Base-by-base conservation (phyloP, 2,797 vertebrate genomes). In the Philypnodon macrostomus region DNA sequence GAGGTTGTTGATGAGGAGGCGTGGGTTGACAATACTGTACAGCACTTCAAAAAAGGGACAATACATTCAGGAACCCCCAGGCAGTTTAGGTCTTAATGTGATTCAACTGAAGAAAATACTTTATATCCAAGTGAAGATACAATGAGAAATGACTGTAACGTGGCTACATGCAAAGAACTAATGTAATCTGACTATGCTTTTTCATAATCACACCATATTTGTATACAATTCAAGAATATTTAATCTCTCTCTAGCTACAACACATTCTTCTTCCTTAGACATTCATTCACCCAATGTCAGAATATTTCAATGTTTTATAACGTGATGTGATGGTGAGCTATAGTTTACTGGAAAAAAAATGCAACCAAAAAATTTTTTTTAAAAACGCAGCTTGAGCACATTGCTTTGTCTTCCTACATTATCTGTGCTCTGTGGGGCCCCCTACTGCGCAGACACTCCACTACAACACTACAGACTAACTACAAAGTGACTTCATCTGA, bases 21-120 rank as follows among this genome's bases (percentile, higher is more conserved):
- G 24, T 63, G 67, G 69, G 66, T 57, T 52, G 65, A 79, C 70
- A 56, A 74, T 78, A 86, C 77, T 69, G 62, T 73, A 84, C 83
- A 86, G 75, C 83, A 85, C 77, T 83, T 85, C 40, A 83, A 80
- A n/a, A 73, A 80, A 78, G 79, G 70, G 77, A 77, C 73, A 55
- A 81, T 84, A 87, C 85, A 88, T 88, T 89, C 85, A 86, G 85
- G 85, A 80, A 57, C 59, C 62, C 59, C 47, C 62, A 33, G 69
- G 74, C 68, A 71, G 67, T 76, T 63, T 65, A 46, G 60, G 44
- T 58, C n/a, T 1, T 18, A 45, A 41, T 53, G 33, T 61, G 58
- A 58, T 46, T 47, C 73, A 68, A 68, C 40, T 32, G 19, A 62
- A 58, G 52, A 70, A 75, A 72, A 63, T 46, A 73, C 67, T 59